These are phyloP conservation scores for Cantharis rustica DNA, from an alignment of 2,888 invertebrate genomes.

Conservation along the genomic window DNA sequence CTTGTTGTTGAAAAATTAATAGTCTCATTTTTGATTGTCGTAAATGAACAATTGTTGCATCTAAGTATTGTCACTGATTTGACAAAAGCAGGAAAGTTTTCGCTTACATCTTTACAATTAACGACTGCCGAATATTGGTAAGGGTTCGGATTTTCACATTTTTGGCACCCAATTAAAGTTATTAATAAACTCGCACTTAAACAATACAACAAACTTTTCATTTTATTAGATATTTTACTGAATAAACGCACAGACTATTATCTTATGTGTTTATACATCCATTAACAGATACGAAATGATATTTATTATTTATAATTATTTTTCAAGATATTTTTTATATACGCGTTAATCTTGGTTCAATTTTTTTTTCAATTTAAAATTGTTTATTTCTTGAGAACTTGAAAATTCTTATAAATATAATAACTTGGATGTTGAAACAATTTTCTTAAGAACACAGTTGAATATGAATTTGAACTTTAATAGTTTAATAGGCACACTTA, in stretches of 20 bases:
- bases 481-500: not conserved
- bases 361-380: not conserved
- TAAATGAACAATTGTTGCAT: conserved; percentile 5
- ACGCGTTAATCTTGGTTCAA: not conserved
- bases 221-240: not conserved
- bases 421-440: not conserved
- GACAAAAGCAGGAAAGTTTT: not conserved
- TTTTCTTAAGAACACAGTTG: not conserved
- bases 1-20: not conserved
- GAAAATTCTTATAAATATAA: not conserved
- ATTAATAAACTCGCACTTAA: not conserved
- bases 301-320: not conserved
- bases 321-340: not conserved
- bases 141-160: conserved; percentile 3
- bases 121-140: not conserved
- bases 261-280: not conserved
- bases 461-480: not conserved
- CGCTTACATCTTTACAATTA: not conserved
- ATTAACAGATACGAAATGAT: not conserved
- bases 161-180: not conserved
- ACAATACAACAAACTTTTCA: not conserved
- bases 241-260: not conserved
- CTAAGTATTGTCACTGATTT: not conserved
- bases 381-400: not conserved
- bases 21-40: not conserved